Conservation (phyloP, 2,113 vertebrate species). For the Centropus bengalensis region DNA sequence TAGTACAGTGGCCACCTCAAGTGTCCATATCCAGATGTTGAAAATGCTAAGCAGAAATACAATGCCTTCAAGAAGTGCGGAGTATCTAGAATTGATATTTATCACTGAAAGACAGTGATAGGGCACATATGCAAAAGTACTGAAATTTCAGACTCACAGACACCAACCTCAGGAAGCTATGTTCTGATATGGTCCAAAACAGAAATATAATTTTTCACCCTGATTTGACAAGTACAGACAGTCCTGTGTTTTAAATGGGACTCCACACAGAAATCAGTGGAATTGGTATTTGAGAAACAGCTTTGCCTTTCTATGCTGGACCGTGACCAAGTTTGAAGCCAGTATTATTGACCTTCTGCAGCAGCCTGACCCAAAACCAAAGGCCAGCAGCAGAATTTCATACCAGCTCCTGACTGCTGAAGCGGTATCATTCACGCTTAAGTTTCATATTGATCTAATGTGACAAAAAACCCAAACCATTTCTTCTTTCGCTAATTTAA, state of each 20-base stretch:
- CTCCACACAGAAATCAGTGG: not conserved
- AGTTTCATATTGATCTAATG: not conserved
- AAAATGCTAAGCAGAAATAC: not conserved
- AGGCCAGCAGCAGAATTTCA: not conserved
- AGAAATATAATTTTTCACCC: not conserved
- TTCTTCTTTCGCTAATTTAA: conserved; percentile 9
- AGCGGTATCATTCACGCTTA: not conserved
- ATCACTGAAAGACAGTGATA: not conserved
- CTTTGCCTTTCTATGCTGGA: not conserved
- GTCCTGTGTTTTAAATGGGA: not conserved
- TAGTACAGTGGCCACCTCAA: not conserved
- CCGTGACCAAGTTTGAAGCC: not conserved
- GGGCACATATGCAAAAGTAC: not conserved
- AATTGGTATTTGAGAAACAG: not conserved
- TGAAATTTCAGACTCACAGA: not conserved
- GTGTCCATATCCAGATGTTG: not conserved
- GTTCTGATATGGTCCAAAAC: not conserved
- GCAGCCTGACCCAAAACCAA: not conserved
- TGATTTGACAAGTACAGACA: fast-evolving
- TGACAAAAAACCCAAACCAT: not conserved
- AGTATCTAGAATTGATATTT: not conserved
- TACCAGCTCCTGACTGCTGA: not conserved
- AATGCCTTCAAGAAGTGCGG: not conserved
- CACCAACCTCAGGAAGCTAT: not conserved
- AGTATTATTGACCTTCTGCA: not conserved